Conservation (phyloP, 2,797 vertebrate genomes). For the Falco rusticolus region DNA sequence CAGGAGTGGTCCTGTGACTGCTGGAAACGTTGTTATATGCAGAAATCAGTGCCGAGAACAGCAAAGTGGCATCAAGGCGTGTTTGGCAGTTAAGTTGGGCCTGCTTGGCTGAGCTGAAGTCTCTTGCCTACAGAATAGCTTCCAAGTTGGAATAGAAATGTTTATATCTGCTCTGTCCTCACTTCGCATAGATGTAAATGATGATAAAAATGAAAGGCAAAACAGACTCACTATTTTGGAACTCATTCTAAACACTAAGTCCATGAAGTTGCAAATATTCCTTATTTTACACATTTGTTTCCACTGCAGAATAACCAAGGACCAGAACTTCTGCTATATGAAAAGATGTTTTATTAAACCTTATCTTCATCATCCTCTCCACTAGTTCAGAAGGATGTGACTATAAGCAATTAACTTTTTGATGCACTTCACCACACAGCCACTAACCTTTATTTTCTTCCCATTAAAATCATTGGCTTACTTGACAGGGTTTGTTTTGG, state of each 20-base stretch:
- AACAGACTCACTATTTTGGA: accelerated
- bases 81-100: neutral
- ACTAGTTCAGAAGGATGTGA: neutral
- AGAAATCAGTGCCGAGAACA: neutral
- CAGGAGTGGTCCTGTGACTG: neutral
- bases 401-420: conserved; percentile 6
- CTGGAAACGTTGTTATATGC: neutral
- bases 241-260: neutral
- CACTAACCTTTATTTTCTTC: neutral
- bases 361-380: conserved; percentile 7
- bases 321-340: neutral
- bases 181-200: neutral
- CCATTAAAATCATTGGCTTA: neutral
- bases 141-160: neutral
- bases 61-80: neutral
- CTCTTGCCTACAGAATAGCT: neutral
- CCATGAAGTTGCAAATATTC: neutral
- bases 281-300: neutral
- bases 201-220: neutral
- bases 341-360: neutral
- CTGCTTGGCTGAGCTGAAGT: neutral
- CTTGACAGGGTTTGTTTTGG: neutral
- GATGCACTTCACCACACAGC: neutral
- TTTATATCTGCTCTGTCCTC: neutral
- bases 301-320: neutral